Evolutionary conservation across 2,797 vertebrate species (phyloP), one percentile per base, ranked within the genome.

Genomic region (Sebastes vulpes): DNA sequence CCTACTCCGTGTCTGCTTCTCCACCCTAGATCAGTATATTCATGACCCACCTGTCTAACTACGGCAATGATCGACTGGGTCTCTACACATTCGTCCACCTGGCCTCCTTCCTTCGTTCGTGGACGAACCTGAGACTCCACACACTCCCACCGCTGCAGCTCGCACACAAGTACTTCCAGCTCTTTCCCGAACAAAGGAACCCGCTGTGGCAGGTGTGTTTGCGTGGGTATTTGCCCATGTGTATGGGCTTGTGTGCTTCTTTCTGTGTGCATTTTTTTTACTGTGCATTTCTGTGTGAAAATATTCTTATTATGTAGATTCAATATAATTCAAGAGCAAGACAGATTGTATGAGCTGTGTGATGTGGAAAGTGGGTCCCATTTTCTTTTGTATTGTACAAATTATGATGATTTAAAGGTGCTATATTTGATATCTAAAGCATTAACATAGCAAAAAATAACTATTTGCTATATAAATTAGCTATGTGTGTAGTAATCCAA

Each of bases 11-110:
- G 9, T 79, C 29, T 83, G 21, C 82, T 38, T 71, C 63, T 63
- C 46, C 60, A 14, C 67, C 58, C 59, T 63, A 99, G 98, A 98
- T 99, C 95, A 99, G 98, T 93, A 97, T 99, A 92, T 99, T 99
- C 92, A 99, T 99, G 98, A 99, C 98, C 53, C 98, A 99, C 89
- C 94, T 99, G 70, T 99, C 98, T 26, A 99, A 99, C 94, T 99
- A 99, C 0, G 98, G 98, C 16, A 99, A 99, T 0, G 98, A 99
- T 79, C 97, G 97, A n/a, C 95, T 99, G 75, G 98, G 98, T 16
- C 94, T 99, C 2, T 99, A 99, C 90, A 99, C 98, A 1, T 99
- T 99, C 42, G 97, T 97, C 28, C 98, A 99, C 90, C 92, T 99
- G 74, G 97, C 97, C 81, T 97, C 96, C 87, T 99, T 99, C 68